A percentile compares a stretch with the other conserved stretches of the same genome.
These are phyloP conservation scores for Drosophila rhopaloa DNA, from an alignment of 1,140 invertebrate species.

Conservation along the genomic window DNA sequence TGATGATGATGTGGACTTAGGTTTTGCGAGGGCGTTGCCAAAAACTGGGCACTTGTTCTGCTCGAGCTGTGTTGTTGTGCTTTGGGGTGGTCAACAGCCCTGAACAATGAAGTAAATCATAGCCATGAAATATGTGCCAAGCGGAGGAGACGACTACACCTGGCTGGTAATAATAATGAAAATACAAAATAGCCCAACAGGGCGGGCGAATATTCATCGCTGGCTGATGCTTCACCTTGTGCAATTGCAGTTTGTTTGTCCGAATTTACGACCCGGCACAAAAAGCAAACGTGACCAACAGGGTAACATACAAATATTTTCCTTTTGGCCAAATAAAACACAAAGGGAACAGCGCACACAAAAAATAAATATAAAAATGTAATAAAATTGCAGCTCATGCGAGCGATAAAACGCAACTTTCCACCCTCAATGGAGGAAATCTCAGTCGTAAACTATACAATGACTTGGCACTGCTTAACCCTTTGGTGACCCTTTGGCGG, in stretches of 20 bases:
- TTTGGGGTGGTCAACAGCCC: conserved; percentile 65
- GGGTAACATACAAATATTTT: conserved; percentile 39
- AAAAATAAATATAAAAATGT: conserved; percentile 65
- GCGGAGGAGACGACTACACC: conserved; percentile 35
- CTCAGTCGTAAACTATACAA: conserved; percentile 72
- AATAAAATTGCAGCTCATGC: conserved; percentile 71
- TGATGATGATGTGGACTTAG: conserved; percentile 17
- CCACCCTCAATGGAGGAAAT: conserved; percentile 31
- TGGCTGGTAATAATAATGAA: conserved; percentile 74
- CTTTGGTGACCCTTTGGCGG: conserved; percentile 23
- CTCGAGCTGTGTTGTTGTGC: conserved; percentile 59
- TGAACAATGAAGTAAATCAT: conserved; percentile 80
- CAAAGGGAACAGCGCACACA: conserved; percentile 12
- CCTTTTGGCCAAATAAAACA: conserved; percentile 31
- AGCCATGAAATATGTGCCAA: conserved; percentile 80
- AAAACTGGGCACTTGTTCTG: conserved; percentile 76
- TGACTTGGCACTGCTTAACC: conserved; percentile 69
- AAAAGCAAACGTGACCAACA: conserved; percentile 64
- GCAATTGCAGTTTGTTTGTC: conserved; percentile 62
- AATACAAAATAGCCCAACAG: conserved; percentile 61
- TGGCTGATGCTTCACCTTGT: conserved; percentile 57
- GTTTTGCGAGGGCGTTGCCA: conserved; percentile 37
- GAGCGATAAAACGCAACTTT: conserved; percentile 64
- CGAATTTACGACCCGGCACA: conserved; percentile 65
- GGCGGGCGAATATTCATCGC: conserved; percentile 39